A percentile compares a stretch with the other conserved stretches of the same genome.
Evolutionary conservation across 1,140 invertebrate species (phyloP).

Genomic region (Eupristina koningsbergeri): DNA sequence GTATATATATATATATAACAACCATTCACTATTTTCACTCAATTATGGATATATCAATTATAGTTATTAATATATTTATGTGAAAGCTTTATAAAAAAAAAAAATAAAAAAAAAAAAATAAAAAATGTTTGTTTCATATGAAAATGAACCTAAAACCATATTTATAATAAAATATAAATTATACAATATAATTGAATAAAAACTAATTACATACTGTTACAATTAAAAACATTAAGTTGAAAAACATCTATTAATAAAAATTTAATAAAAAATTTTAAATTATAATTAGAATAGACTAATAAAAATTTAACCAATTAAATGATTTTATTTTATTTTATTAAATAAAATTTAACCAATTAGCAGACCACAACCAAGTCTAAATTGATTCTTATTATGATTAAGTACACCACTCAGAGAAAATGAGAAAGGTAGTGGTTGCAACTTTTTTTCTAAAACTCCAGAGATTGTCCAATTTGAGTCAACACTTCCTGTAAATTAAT

Average conservation of each 20-base stretch:
- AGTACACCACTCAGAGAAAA: slow-evolving; percentile 93
- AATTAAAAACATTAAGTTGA: slow-evolving; percentile 33
- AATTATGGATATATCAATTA: slow-evolving; percentile 21
- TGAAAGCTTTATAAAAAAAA: slow-evolving; percentile 10
- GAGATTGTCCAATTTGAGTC: slow-evolving; percentile 97
- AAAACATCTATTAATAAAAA: slow-evolving; percentile 29
- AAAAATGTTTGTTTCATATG: too few relatives aligned
- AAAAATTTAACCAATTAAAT: background rate
- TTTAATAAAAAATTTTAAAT: slow-evolving; percentile 21
- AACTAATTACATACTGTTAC: slow-evolving; percentile 14
- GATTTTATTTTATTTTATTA: slow-evolving; percentile 32
- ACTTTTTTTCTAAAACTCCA: slow-evolving; percentile 94
- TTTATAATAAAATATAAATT: slow-evolving; percentile 1
- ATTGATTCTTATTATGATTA: slow-evolving; percentile 92
- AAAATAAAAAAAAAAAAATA: slow-evolving; percentile 9
- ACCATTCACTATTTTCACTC: slow-evolving; percentile 31
- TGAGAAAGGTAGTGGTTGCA: slow-evolving; percentile 93
- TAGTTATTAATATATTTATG: slow-evolving; percentile 3
- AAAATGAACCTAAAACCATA: background rate
- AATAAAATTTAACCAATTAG: slow-evolving; percentile 82
- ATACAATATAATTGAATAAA: slow-evolving; percentile 36
- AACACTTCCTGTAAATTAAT: slow-evolving; percentile 80
- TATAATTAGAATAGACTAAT: background rate
- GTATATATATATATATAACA: slow-evolving; percentile 19
- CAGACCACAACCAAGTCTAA: slow-evolving; percentile 89